Evolutionary conservation across 1,140 invertebrate genomes (phyloP).

Genomic region (Conus ventricosus): DNA sequence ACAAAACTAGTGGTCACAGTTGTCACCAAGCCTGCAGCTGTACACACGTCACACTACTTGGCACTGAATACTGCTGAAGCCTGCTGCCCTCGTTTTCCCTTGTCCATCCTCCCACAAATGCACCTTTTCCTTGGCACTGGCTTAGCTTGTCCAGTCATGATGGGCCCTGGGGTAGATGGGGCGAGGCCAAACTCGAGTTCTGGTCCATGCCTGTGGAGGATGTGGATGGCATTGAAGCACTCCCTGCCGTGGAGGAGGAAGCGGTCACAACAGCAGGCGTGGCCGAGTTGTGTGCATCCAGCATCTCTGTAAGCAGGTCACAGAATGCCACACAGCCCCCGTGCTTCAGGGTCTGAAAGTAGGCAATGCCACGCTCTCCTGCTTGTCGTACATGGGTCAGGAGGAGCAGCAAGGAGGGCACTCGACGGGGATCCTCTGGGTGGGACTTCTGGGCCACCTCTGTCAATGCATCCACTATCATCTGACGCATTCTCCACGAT

Average conservation of each 20-base stretch:
- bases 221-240: not conserved
- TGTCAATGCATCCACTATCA: constrained; percentile 63
- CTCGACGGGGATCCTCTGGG: constrained; percentile 63
- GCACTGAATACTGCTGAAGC: not conserved
- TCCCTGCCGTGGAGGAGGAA: not conserved
- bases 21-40: not conserved
- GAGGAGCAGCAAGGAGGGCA: constrained; percentile 65
- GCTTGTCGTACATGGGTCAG: constrained; percentile 69
- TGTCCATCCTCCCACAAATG: not conserved
- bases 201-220: not conserved
- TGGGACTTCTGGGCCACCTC: constrained; percentile 66
- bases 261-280: not conserved
- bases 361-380: constrained; percentile 61
- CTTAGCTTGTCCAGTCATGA: not conserved
- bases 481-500: constrained; percentile 64
- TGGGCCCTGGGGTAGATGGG: constrained; percentile 19
- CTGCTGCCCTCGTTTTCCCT: not conserved
- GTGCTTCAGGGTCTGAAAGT: constrained; percentile 65
- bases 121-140: not conserved
- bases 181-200: not conserved
- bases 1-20: not conserved
- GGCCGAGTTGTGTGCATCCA: constrained; percentile 65
- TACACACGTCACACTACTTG: not conserved
- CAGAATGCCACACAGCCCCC: constrained; percentile 67
- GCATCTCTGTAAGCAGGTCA: constrained; percentile 69